A percentile compares a stretch with the other conserved stretches of the same genome.
These are phyloP conservation scores for Poeciliopsis presidionis DNA, from an alignment of 2,797 vertebrate species.

Conservation along the genomic window DNA sequence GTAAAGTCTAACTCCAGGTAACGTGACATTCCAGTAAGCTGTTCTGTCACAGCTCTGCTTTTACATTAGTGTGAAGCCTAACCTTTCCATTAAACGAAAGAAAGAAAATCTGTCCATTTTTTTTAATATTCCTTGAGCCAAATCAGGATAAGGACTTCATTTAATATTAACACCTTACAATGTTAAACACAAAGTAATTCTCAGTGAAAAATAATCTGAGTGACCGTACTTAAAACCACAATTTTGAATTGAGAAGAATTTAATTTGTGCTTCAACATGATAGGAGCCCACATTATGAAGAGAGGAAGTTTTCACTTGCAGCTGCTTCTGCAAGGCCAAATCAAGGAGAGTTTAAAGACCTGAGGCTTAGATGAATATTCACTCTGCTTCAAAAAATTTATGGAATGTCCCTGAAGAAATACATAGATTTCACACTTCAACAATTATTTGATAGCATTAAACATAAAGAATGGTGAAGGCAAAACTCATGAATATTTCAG, in stretches of 20 bases:
- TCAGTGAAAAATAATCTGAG: slow-evolving; percentile 30
- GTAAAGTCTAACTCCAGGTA: slow-evolving; percentile 48
- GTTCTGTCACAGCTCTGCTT: slow-evolving; percentile 16
- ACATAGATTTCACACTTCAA: slow-evolving; percentile 24
- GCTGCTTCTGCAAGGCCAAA: slow-evolving; percentile 54
- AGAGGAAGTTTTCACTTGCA: slow-evolving; percentile 15
- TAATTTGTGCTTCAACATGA: slow-evolving; percentile 30
- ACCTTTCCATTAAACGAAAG: slow-evolving; percentile 61
- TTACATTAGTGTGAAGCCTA: slow-evolving; percentile 17
- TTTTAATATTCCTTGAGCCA: not conserved
- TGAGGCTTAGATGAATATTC: slow-evolving; percentile 6
- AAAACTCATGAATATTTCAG: slow-evolving; percentile 3
- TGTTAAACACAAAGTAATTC: slow-evolving; percentile 17
- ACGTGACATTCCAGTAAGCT: slow-evolving; percentile 29
- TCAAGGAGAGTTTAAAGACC: slow-evolving; percentile 43
- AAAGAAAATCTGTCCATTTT: not conserved
- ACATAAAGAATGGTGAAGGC: slow-evolving; percentile 3
- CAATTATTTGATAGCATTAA: not conserved
- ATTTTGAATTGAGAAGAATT: slow-evolving; percentile 32
- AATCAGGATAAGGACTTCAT: slow-evolving; percentile 30
- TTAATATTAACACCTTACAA: slow-evolving; percentile 29
- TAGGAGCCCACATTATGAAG: slow-evolving; percentile 8
- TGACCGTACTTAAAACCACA: slow-evolving; percentile 42
- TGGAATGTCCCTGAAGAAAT: slow-evolving; percentile 6
- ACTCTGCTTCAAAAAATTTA: slow-evolving; percentile 18